phyloP scores from a whole-genome alignment of 2,888 invertebrate genomes.

The Tuta absoluta region DNA sequence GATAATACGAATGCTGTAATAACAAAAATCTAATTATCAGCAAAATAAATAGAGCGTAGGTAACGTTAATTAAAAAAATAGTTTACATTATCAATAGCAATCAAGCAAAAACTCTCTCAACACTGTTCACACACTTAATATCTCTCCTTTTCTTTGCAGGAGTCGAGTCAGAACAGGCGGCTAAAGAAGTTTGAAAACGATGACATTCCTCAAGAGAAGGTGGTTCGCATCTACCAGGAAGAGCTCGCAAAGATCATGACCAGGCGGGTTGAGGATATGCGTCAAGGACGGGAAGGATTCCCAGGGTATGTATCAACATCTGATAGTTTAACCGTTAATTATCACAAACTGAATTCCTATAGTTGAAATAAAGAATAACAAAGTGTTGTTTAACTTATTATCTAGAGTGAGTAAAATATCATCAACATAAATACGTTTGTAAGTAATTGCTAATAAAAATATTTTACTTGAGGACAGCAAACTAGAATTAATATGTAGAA shows the following conservation, averaged over 20 bases:
- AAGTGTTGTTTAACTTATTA: neutral
- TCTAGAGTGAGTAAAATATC: neutral
- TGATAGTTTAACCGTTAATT: conserved; percentile 18
- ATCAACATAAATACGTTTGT: neutral
- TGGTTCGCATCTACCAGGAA: conserved; percentile 96
- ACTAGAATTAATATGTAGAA: conserved; percentile 84
- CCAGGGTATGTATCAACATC: conserved; percentile 83
- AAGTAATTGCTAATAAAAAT: neutral
- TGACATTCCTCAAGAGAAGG: conserved; percentile 98
- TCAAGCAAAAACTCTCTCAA: neutral
- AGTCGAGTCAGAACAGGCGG: conserved; percentile 86
- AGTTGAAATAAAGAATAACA: neutral
- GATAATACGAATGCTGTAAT: no score
- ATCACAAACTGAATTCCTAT: no score
- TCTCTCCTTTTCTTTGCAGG: conserved; percentile 56
- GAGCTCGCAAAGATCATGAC: conserved; percentile 96
- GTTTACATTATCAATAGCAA: neutral
- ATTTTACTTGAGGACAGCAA: conserved; percentile 70
- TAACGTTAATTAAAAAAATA: neutral
- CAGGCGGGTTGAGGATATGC: conserved; percentile 86
- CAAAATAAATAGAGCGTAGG: neutral
- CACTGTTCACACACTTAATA: neutral
- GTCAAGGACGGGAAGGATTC: conserved; percentile 88
- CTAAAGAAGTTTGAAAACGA: conserved; percentile 94
- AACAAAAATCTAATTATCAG: neutral